Base-by-base conservation (phyloP, 2,888 invertebrate genomes). In the Psylliodes chrysocephalus region DNA sequence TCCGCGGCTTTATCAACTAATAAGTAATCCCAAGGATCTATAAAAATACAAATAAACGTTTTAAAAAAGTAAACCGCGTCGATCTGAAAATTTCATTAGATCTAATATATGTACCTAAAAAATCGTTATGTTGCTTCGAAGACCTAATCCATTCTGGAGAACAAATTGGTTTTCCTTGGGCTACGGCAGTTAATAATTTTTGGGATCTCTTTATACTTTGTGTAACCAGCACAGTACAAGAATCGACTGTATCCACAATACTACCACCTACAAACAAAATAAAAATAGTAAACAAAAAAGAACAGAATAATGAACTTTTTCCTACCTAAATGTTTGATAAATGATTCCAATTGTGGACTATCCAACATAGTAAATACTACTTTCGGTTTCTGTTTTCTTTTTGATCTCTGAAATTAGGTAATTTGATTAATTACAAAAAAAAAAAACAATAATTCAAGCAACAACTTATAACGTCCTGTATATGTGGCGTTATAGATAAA, bases 141-240 rank as follows among this genome's bases (percentile, higher is more conserved):
- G 75, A 77, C 2, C 70, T 57, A 7, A 83, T 68, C 82, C 82
- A 83, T 14, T 72, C 61, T 22, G 79, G 76, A 0, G 79, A 76
- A 68, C 89, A 88, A 33, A 90, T 86, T 0, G 89, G 89, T 75
- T 84, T 83, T 44, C 87, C 87, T 40, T 85, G 83, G 0, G 87
- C 88, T 51, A 89, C 82, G 0, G 88, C 88, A 19, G 86, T 83
- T 14, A 89, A 77, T 68, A 89, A 75, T 78, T 89, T 89, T 73
- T 85, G 85, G 0, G 89, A 87, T 1, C 89, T 82, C 76, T 84
- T 85, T 4, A 88, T 82, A 44, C 82, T 81, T 69, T 84, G 78
- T 12, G 88, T 87, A 56, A 89, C 79, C 40, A 89, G 77, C 19
- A 89, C 84, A n/a, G 83, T 81, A 67, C 79, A 78, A 8, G 85